Base-by-base conservation (phyloP, 2,113 vertebrate genomes). In the Lipophrys pholis region DNA sequence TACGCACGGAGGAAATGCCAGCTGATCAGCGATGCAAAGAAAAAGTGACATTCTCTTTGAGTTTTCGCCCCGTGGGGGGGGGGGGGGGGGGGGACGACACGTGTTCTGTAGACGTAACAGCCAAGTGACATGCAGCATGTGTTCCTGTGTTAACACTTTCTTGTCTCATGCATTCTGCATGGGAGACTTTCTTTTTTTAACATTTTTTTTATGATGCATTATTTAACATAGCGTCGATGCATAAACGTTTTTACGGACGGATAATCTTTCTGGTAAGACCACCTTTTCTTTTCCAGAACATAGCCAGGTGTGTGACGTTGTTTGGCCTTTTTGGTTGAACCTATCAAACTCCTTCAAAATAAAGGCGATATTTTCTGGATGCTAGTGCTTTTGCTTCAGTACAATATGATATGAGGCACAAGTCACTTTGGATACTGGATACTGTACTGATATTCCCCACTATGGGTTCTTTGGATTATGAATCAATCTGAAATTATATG, bases 161-260 rank as follows among this genome's bases (percentile, higher is more conserved):
- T 46, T 61, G 42, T 79, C 14, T 79, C 72, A 60, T 80, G 50
- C 39, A 76, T 83, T 74, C 36, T 84, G 68, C 69, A 71, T 61
- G 46, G 60, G 56, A 9, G 15, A 43, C 43, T 14, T 36, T 9
- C 16, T 66, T 46, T 30, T 30, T 2, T 30, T 30, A 30, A 30
- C n/a, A n/a, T 30, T 30, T 30, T 30, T 30, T 30, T 58, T 50
- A 55, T 4, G 1, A 14, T 70, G 63, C 70, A 71, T 76, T 67
- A 76, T 80, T 82, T 11, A 73, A 21, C 6, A 39, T 50, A 5
- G 16, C 69, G 43, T 14, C 10, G 49, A 11, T 30, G 17, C 46
- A n/a, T 14, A 45, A 3, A 11, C 55, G 36, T 63, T 38, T 35
- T 16, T 39, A 58, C 62, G 11, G 58, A 52, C 15, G 11, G 17